Evolutionary conservation across 2,888 invertebrate species (phyloP).

Genomic region (Amblyjoppa fuscipennis): DNA sequence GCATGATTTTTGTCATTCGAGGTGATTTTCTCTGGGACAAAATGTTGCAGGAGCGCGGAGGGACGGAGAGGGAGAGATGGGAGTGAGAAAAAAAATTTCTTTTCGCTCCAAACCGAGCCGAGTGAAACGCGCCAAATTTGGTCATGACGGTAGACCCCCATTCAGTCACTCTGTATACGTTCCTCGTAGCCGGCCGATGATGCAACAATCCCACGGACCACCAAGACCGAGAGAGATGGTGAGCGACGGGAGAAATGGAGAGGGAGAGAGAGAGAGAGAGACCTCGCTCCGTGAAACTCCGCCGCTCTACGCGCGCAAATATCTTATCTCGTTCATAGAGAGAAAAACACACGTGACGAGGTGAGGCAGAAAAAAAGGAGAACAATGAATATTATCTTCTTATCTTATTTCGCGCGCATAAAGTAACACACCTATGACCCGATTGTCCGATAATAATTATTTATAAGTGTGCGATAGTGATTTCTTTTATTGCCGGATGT

Average conservation of each 20-base stretch:
- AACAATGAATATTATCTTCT: conserved; percentile 18
- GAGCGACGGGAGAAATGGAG: not conserved
- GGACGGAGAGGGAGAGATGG: not conserved
- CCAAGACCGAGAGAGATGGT: not conserved
- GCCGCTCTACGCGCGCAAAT: conserved; percentile 40
- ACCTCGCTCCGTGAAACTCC: conserved; percentile 29
- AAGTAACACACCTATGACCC: conserved; percentile 1
- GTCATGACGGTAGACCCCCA: conserved; percentile 78
- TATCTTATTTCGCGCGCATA: conserved; percentile 1
- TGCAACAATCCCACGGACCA: conserved; percentile 64
- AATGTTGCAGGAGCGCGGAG: no score
- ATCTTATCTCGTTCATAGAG: conserved; percentile 62
- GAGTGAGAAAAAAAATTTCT: conserved; percentile 10
- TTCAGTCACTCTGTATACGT: conserved; percentile 73
- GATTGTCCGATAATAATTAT: not conserved
- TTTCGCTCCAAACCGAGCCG: conserved; percentile 22
- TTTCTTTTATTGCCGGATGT: not conserved
- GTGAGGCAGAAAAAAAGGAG: conserved; percentile 40
- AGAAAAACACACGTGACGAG: conserved; percentile 52
- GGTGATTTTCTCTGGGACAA: no score
- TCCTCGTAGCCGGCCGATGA: conserved; percentile 75
- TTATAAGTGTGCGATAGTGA: not conserved
- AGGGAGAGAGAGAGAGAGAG: conserved; percentile 12
- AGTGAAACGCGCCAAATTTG: conserved; percentile 79
- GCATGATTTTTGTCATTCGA: no score